Base-by-base conservation (phyloP, 2,888 invertebrate genomes). In the Norana najaformis region DNA sequence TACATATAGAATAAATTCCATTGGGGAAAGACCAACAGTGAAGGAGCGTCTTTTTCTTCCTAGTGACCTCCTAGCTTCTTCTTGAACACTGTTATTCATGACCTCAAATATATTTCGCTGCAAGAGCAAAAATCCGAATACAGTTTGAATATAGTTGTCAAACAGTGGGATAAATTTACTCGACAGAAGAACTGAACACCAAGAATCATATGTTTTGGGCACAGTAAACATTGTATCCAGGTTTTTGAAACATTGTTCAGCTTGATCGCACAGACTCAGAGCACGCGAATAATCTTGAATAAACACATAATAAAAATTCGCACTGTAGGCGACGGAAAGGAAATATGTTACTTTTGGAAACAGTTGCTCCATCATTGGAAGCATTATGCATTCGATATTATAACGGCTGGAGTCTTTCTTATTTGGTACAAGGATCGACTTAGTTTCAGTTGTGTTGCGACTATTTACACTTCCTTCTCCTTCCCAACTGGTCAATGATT, bases 81-180 rank as follows among this genome's bases (percentile, higher is more conserved):
- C n/a, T 69, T n/a, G 8, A 69, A 16, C 69, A 4, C n/a, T 69
- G 69, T n/a, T 69, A 11, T 13, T 69, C 69, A n/a, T 16, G n/a
- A n/a, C n/a, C 69, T 69, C 11, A 8, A n/a, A 8, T 13, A 16
- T n/a, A n/a, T 69, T 69, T 3, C 0, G 11, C 11, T 16, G 69
- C 69, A 69, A n/a, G 30, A 69, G 69, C 69, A 69, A 69, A 8
- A 69, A 69, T 69, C 69, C 69, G 69, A 69, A 69, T n/a, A 69
- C 69, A n/a, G 69, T 69, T n/a, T 69, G 69, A 69, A 69, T 69
- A n/a, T 69, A n/a, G 69, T 16, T 69, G 69, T 69, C 69, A 69
- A 69, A 69, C 69, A 69, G n/a, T 0, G 69, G 69, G 30, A 69
- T 69, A 4, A 69, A n/a, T 30, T 5, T 30, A 69, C 69, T 69